Evolutionary conservation across 2,888 invertebrate species (phyloP).

Genomic region (Harpagoxenus sublaevis): DNA sequence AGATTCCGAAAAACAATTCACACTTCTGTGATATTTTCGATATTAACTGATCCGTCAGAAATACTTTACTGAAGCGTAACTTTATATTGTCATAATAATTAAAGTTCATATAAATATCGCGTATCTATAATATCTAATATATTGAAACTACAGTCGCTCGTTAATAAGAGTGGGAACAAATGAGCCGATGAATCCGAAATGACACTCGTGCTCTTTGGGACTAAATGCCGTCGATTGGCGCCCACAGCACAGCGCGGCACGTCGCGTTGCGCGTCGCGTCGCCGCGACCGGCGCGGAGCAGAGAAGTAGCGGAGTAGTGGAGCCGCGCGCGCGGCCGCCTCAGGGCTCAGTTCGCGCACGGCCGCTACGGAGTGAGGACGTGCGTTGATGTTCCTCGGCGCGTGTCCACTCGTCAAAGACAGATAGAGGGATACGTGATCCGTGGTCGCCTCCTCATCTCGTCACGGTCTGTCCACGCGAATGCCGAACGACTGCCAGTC

Average conservation of each 20-base stretch:
- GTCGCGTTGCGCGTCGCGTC: neutral
- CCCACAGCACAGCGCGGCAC: neutral
- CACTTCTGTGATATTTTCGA: no score
- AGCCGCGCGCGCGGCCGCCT: slow-evolving; percentile 49
- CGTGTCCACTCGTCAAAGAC: neutral
- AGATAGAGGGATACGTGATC: slow-evolving; percentile 14
- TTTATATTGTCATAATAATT: neutral
- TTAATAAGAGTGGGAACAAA: neutral
- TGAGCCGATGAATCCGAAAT: slow-evolving; percentile 1
- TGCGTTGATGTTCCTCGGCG: slow-evolving; percentile 3
- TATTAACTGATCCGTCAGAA: neutral
- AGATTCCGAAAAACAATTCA: neutral
- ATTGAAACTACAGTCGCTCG: neutral
- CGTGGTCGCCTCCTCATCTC: slow-evolving; percentile 16
- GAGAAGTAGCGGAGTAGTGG: slow-evolving; percentile 10
- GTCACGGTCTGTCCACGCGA: slow-evolving; percentile 28
- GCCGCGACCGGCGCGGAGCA: neutral
- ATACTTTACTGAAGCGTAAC: neutral
- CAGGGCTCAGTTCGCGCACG: slow-evolving; percentile 76
- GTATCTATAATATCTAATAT: neutral
- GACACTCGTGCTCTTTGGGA: neutral
- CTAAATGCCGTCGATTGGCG: neutral
- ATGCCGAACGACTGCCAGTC: slow-evolving; percentile 69
- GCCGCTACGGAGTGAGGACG: slow-evolving; percentile 66
- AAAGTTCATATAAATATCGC: neutral